Conservation (phyloP, 30 jellyfish, hydroid and myxozoan genomes). For the Cassiopea xamachana region DNA sequence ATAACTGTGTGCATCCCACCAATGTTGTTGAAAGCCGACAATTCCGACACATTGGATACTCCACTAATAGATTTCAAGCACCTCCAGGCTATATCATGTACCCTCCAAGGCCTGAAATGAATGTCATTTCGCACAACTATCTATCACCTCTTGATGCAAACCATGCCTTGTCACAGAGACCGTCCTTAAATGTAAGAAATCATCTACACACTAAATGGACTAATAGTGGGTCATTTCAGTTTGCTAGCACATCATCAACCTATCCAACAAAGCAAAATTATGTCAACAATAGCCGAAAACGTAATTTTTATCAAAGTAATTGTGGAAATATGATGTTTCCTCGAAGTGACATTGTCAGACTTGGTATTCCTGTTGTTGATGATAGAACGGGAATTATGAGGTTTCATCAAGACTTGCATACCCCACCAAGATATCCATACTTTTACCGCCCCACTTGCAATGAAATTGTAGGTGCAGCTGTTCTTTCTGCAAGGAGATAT, state of each 20-base stretch:
- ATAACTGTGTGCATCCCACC: neutral
- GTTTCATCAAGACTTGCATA: neutral
- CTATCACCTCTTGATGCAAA: neutral
- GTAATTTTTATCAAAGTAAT: neutral
- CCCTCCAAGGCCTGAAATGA: neutral
- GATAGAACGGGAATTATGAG: neutral
- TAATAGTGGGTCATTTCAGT: neutral
- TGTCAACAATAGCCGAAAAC: neutral
- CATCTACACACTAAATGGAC: neutral
- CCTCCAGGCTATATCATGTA: neutral
- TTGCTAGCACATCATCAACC: neutral
- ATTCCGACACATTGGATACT: neutral
- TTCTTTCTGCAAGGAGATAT: neutral
- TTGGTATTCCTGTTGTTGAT: neutral
- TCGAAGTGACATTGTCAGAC: neutral
- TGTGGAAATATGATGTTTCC: neutral
- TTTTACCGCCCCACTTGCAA: neutral
- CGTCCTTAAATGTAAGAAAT: neutral
- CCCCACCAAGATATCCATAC: neutral
- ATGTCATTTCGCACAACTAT: neutral
- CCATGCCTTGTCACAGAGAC: neutral
- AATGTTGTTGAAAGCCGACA: neutral
- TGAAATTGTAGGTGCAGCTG: conserved; percentile 1
- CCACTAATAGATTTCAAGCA: neutral
- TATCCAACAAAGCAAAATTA: neutral